A percentile compares a stretch with the other conserved stretches of the same genome.
Evolutionary conservation across 2,113 vertebrate genomes (phyloP).

Genomic region (Pedetes capensis): DNA sequence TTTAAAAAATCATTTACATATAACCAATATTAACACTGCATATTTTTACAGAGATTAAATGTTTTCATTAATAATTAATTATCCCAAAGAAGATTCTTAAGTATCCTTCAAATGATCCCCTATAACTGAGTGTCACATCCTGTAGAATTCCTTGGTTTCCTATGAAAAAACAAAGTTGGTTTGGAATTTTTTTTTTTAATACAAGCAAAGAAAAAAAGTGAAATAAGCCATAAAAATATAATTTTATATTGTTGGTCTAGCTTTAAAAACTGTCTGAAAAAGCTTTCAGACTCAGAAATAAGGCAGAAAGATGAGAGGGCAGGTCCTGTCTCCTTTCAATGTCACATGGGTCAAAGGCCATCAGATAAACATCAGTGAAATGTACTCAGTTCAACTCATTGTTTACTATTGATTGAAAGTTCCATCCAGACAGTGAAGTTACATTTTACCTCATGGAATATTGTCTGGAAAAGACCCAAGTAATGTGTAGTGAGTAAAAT

Average conservation of each 20-base stretch:
- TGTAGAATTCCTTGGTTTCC: not conserved
- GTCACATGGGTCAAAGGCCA: not conserved
- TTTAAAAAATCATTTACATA: conserved; percentile 16
- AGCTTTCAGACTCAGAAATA: not conserved
- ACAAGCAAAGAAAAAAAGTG: not conserved
- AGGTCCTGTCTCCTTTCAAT: not conserved
- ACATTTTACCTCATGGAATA: not conserved
- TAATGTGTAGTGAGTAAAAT: not conserved
- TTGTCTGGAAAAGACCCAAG: not conserved
- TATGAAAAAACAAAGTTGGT: not conserved
- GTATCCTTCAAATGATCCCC: not conserved
- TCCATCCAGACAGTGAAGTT: not conserved
- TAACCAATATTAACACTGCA: conserved; percentile 18
- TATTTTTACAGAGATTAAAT: not conserved
- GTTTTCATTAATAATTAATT: conserved; percentile 8
- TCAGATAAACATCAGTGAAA: not conserved
- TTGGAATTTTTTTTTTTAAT: not conserved
- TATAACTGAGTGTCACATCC: not conserved
- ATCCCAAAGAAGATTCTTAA: not conserved
- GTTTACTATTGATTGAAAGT: not conserved
- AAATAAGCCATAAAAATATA: not conserved
- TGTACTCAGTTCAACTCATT: not conserved
- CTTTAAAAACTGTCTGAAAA: conserved; percentile 4
- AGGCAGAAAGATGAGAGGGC: not conserved
- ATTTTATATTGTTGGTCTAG: not conserved